Base-by-base conservation (phyloP, 1,140 invertebrate genomes). In the Oscheius sp. region DNA sequence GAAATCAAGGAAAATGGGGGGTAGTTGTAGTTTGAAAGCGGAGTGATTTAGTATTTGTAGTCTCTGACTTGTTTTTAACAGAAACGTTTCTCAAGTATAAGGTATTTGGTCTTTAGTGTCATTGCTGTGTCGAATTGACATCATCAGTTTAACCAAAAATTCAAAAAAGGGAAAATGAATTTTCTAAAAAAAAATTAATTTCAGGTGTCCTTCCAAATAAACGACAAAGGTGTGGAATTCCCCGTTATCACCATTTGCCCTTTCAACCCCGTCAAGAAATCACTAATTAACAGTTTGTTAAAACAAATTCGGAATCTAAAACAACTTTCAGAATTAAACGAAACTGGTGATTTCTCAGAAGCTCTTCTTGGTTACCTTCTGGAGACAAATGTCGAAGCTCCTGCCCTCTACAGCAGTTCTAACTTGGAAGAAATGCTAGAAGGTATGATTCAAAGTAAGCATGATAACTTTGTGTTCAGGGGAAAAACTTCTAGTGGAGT, bases 171-270 rank as follows among this genome's bases (percentile, higher is more conserved):
- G n/a, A n/a, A n/a, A n/a, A n/a, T n/a, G n/a, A n/a, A n/a, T n/a
- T n/a, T n/a, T n/a, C n/a, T n/a, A n/a, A n/a, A n/a, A n/a, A n/a
- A 26, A 55, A 20, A 13, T 23, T 23, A 23, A 13, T 75, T 35
- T 10, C 49, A 76, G 65, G 78, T 79, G 18, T 78, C 78, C 7
- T 79, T 79, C 72, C 28, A 78, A 26, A 31, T 82, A 13, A 78
- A 76, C 35, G 81, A 82, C 35, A 64, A 82, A 34, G 81, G 81
- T n/a, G 46, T 82, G 46, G 34, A 62, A 15, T 83, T 83, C 58
- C 81, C 81, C 28, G 29, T 69, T 7, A 75, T 82, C 13, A 82
- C 81, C 15, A 78, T 82, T 34, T 82, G 81, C 63, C 80, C 66
- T 46, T 82, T 80, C 66, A 82, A 82, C 67, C 69, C 75, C 13